Evolutionary conservation across 37 sponge, comb jelly and placozoan genomes (phyloP).

Genomic region (Cliona cf. orientalis): DNA sequence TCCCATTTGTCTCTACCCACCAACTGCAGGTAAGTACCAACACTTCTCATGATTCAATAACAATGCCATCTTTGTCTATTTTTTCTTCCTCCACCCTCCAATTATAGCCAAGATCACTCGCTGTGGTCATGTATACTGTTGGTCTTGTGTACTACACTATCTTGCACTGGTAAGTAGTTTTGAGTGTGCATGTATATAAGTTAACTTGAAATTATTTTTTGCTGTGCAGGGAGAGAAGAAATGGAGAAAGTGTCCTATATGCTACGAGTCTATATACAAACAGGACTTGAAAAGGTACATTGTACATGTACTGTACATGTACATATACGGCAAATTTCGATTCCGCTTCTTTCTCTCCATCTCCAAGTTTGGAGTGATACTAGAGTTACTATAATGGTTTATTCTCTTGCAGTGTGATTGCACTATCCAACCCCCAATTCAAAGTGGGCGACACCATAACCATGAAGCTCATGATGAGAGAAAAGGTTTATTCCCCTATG

Average conservation of each 20-base stretch:
- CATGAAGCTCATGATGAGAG: constrained; percentile 77
- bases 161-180: constrained; percentile 60
- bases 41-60: neutral
- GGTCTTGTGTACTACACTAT: constrained; percentile 84
- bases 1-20: constrained; percentile 93
- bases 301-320: too few species aligned
- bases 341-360: neutral
- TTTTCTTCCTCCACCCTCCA: too few species aligned
- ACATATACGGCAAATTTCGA: neutral
- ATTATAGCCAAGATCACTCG: constrained; percentile 82
- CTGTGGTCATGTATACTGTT: constrained; percentile 90
- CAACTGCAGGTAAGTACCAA: constrained; percentile 68
- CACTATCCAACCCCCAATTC: constrained; percentile 64
- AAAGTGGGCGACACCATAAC: constrained; percentile 68
- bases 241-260: constrained; percentile 89
- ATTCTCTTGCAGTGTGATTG: constrained; percentile 57
- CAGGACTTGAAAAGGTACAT: constrained; percentile 79
- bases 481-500: constrained; percentile 46
- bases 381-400: neutral
- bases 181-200: neutral
- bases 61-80: too few species aligned
- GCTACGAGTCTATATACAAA: constrained; percentile 75
- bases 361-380: neutral
- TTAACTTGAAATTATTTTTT: neutral
- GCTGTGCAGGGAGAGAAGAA: constrained; percentile 58